Evolutionary conservation across 2,888 invertebrate species (phyloP), one percentile per base, ranked within the genome.

Genomic region (Troilus luridus): DNA sequence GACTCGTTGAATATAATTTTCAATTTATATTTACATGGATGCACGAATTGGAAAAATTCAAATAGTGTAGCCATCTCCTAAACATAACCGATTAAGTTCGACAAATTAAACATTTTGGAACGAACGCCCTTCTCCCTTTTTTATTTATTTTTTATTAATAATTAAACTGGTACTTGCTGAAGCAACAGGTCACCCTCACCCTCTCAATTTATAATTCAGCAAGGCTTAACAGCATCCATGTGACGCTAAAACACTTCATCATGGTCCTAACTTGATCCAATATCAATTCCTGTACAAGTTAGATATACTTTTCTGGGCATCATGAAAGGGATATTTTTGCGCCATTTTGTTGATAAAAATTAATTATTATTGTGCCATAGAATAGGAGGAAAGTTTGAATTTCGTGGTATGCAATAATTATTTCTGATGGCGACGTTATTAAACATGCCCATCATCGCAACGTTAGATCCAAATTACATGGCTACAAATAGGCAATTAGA

Each of bases 121-220:
- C 27, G 24, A 67, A 24, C 24, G 24, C 14, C 6, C 10, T 62
- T n/a, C 27, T 27, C 72, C 19, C 12, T 19, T 27, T 77, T 77
- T 81, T 41, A 41, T 41, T 41, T 41, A n/a, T n/a, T 81, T 14
- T 85, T n/a, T n/a, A 56, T 85, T 56, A 85, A 85, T 85, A 58
- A 56, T 85, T 85, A 85, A 85, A 85, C 56, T 85, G 85, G 85
- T 56, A 58, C 17, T 77, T 77, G 17, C 27, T 11, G 85, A 85
- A 85, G 85, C 85, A 85, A 85, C 85, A 85, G 85, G 85, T 85
- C n/a, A n/a, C 56, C 19, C 85, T n/a, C 54, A 12, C 85, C 56
- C 56, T 85, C 14, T n/a, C 12, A 21, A 85, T 85, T n/a, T 85
- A 85, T 85, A 85, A 85, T 85, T 85, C 85, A 85, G n/a, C 56